phyloP scores from a whole-genome alignment of 2,113 vertebrate species.

The Callipepla californica region DNA sequence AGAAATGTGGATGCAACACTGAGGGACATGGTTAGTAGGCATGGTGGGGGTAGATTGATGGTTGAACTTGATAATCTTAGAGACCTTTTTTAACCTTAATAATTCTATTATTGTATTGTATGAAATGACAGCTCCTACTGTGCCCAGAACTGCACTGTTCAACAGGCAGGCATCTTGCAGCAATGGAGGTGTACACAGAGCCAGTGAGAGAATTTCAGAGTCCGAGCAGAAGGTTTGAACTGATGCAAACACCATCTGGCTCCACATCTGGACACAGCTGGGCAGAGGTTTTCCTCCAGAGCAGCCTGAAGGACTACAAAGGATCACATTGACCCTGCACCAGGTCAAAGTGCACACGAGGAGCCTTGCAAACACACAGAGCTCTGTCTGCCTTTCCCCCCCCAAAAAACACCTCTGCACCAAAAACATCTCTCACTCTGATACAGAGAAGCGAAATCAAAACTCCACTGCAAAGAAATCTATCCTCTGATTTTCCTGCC shows the following conservation, averaged over 20 bases:
- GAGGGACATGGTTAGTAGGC: too few species aligned
- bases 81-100: too few species aligned
- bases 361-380: background rate
- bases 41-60: too few species aligned
- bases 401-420: background rate
- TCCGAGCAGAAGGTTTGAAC: background rate
- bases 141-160: accelerated
- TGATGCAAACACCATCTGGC: background rate
- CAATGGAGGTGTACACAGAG: accelerated
- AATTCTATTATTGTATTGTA: too few species aligned
- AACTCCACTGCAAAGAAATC: background rate
- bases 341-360: background rate
- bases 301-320: background rate
- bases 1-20: too few species aligned
- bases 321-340: background rate
- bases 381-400: accelerated
- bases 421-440: background rate
- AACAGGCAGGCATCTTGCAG: background rate
- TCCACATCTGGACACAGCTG: background rate
- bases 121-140: background rate
- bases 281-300: background rate
- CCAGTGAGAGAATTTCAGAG: background rate
- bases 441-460: background rate
- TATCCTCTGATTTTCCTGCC: background rate
- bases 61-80: too few species aligned